Conservation (phyloP, 2,888 invertebrate species). For the Harmothoe impar region DNA sequence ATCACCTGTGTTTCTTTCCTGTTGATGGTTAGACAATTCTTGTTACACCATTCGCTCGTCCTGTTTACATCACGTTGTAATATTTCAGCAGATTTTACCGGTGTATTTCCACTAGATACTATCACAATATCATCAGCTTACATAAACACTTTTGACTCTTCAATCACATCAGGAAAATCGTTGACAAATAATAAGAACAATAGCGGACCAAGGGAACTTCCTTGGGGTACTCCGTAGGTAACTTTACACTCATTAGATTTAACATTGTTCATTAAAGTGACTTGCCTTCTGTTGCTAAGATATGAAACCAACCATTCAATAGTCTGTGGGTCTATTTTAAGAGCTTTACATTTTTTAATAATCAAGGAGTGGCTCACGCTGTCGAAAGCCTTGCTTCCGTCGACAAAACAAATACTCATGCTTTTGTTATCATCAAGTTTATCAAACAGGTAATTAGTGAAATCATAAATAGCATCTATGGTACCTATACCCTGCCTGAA, state of each 20-base stretch:
- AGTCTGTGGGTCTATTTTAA: background rate
- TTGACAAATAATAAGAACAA: background rate
- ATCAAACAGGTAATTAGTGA: no score
- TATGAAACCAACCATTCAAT: background rate
- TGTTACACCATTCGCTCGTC: background rate
- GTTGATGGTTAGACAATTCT: background rate
- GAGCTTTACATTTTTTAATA: background rate
- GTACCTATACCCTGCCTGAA: no score
- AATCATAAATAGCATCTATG: no score
- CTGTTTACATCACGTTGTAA: background rate
- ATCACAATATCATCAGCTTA: constrained; percentile 7
- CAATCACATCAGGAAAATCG: background rate
- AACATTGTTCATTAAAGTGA: background rate
- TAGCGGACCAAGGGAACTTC: background rate
- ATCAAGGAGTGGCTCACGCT: no score
- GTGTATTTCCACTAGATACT: no score
- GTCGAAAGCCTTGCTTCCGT: no score
- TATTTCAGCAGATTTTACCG: background rate
- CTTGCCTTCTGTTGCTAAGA: background rate
- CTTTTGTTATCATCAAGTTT: no score
- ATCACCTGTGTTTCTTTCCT: background rate
- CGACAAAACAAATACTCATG: no score
- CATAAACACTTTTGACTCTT: no score
- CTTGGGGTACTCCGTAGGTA: background rate
- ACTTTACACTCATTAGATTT: background rate